Base-by-base conservation (phyloP, 92 coral and sea anemone genomes). In the Scolanthus callimorphus region DNA sequence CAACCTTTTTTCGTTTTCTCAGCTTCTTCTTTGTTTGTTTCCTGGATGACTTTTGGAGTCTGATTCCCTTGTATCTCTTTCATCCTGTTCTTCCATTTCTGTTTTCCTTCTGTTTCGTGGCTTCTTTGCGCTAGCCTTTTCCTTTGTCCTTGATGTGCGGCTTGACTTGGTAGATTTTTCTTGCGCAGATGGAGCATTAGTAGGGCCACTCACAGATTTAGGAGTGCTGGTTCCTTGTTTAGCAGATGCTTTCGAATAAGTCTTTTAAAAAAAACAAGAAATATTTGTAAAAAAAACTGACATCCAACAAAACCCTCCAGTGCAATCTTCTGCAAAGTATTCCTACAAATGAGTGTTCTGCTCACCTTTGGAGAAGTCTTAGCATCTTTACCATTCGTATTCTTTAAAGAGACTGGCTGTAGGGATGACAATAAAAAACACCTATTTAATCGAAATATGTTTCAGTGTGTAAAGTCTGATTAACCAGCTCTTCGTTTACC, bases 1-100 rank as follows among this genome's bases (percentile, higher is more conserved):
- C 70, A 4, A 88, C 71, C 49, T 69, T 78, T 49, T 54, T 74
- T 43, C 67, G 69, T 53, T 71, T 78, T 3, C 96, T 79, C 20
- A 73, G 65, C 58, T 1, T 46, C 3, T 50, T 50, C 34, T 47
- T 48, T 12, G 20, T 46, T 13, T 41, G 25, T 43, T 25, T 20
- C 1, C 20, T 46, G 0, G 43, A 4, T 60, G 49, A n/a, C 3
- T 9, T 62, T 28, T 29, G 29, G 51, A 23, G 21, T 22, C 49
- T 63, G n/a, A 17, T 9, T 13, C 41, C 41, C 25, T 49, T 8
- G 26, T 1, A 6, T 23, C 27, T 4, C 43, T 49, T 63, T n/a
- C n/a, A n/a, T n/a, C n/a, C n/a, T n/a, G n/a, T n/a, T n/a, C n/a
- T n/a, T n/a, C n/a, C n/a, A n/a, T n/a, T n/a, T n/a, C n/a, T n/a